Evolutionary conservation across 2,797 vertebrate genomes (phyloP).

Genomic region (Microcaecilia unicolor): DNA sequence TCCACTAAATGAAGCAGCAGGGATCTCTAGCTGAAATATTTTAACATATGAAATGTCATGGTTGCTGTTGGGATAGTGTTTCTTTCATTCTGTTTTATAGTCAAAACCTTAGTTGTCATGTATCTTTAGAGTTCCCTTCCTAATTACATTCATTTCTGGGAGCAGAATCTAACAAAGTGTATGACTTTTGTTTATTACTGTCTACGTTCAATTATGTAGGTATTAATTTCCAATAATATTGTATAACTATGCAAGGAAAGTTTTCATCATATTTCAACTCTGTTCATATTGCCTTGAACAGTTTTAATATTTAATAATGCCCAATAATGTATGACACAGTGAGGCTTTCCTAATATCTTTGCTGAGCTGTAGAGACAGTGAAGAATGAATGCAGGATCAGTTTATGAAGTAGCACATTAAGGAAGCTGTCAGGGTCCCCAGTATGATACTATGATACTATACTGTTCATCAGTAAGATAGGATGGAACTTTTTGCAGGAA

Average conservation of each 20-base stretch:
- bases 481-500: too few relatives aligned
- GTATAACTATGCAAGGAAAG: neutral
- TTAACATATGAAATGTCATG: too few relatives aligned
- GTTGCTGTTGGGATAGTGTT: too few relatives aligned
- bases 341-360: neutral
- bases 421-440: neutral
- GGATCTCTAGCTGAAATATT: too few relatives aligned
- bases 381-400: neutral
- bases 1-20: too few relatives aligned
- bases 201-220: neutral
- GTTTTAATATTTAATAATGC: constrained; percentile 13
- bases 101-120: too few relatives aligned
- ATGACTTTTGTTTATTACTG: neutral
- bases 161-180: neutral
- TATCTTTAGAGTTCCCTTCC: too few relatives aligned
- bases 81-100: too few relatives aligned
- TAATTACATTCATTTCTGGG: neutral
- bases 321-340: neutral
- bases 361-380: neutral
- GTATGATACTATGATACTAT: neutral
- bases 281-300: neutral
- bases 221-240: constrained; percentile 9
- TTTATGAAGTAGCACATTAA: neutral
- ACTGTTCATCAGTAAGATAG: too few relatives aligned
- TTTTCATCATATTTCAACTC: constrained; percentile 7